A percentile compares a stretch with the other conserved stretches of the same genome.
Conservation (phyloP, 2,797 vertebrate species). For the Lacerta agilis region DNA sequence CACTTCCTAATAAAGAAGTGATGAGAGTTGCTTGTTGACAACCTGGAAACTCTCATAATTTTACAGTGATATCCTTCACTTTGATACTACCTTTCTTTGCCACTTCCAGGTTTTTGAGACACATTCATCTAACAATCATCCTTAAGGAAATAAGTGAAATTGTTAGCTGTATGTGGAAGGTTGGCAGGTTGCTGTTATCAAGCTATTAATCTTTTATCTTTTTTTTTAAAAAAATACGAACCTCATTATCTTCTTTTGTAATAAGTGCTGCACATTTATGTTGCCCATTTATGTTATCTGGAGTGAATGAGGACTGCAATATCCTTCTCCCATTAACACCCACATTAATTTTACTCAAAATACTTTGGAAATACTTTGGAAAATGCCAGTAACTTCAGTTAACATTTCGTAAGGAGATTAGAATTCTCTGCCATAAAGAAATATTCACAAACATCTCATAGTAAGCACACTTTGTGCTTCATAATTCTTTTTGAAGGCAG, state of each 20-base stretch:
- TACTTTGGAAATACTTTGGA: slow-evolving; percentile 9
- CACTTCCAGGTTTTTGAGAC: slow-evolving; percentile 24
- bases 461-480: neutral
- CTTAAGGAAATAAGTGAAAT: slow-evolving; percentile 44
- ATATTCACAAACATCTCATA: slow-evolving; percentile 16
- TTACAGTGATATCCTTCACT: neutral
- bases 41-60: slow-evolving; percentile 23
- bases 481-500: slow-evolving; percentile 36
- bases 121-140: neutral
- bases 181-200: slow-evolving; percentile 23
- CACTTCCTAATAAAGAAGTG: slow-evolving; percentile 2
- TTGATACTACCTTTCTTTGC: neutral
- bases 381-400: slow-evolving; percentile 4
- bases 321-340: neutral
- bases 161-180: slow-evolving; percentile 18
- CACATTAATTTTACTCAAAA: slow-evolving; percentile 48
- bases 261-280: neutral
- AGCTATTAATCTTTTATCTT: slow-evolving; percentile 51
- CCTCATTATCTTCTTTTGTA: slow-evolving; percentile 38
- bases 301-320: neutral
- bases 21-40: neutral
- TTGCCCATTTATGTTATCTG: slow-evolving; percentile 15
- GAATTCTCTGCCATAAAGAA: slow-evolving; percentile 22
- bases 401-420: slow-evolving; percentile 8
- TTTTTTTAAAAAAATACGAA: slow-evolving; percentile 32